Conservation (phyloP, 1,140 invertebrate species). For the Papilio machaon region DNA sequence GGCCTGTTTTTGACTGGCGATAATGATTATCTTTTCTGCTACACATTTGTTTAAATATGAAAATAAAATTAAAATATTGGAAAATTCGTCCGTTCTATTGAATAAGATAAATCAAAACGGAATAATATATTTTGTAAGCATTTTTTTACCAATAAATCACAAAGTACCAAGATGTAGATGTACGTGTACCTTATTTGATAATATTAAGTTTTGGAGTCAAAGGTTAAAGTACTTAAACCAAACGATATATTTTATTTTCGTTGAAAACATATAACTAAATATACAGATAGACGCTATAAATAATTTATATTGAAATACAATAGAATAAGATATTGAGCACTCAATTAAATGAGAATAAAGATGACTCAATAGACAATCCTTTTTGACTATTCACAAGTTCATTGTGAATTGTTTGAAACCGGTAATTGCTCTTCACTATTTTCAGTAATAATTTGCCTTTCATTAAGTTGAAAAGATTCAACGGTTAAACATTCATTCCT, state of each 20-base stretch:
- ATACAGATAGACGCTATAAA: no score
- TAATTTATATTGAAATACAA: neutral
- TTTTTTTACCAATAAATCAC: no score
- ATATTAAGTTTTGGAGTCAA: no score
- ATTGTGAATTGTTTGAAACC: slow-evolving; percentile 35
- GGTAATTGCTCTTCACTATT: slow-evolving; percentile 37
- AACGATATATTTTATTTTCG: neutral
- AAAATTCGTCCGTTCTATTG: no score
- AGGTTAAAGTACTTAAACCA: no score
- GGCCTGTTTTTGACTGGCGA: slow-evolving; percentile 21
- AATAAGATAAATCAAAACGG: no score
- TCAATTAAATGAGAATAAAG: neutral
- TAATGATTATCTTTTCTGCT: slow-evolving; percentile 29
- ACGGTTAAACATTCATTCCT: neutral
- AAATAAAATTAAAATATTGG: no score
- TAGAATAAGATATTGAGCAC: slow-evolving; percentile 6
- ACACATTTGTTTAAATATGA: neutral
- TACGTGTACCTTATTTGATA: no score
- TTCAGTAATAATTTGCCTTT: slow-evolving; percentile 29
- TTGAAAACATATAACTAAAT: neutral
- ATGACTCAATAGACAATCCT: slow-evolving; percentile 9
- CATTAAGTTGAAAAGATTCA: slow-evolving; percentile 27
- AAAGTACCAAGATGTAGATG: no score
- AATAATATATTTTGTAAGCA: no score
- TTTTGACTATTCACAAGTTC: slow-evolving; percentile 11